Evolutionary conservation across 2,113 vertebrate genomes (phyloP).

Genomic region (Thinocorus orbignyianus): DNA sequence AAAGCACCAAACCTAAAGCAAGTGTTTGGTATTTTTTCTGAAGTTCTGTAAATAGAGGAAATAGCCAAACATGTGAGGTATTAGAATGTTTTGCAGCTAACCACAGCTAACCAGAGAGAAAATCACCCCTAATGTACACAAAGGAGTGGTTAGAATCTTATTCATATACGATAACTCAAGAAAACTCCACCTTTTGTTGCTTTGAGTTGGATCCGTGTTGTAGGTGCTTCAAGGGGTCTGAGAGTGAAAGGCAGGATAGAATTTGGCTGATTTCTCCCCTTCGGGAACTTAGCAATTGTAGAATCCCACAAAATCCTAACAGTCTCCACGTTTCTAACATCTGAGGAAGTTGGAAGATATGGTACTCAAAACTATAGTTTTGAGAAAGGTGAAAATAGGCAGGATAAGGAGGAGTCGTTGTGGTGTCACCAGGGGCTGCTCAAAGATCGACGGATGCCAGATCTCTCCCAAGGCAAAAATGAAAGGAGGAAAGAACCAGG

Average conservation of each 20-base stretch:
- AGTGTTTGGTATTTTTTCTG: not conserved
- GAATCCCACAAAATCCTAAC: not conserved
- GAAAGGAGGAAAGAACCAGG: not conserved
- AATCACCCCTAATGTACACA: not conserved
- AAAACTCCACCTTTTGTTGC: not conserved
- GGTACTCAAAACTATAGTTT: not conserved
- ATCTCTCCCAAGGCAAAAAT: conserved; percentile 13
- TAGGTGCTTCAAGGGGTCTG: not conserved
- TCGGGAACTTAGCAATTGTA: not conserved
- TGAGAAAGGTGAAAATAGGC: conserved; percentile 11
- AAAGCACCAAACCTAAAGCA: not conserved
- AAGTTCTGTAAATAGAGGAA: not conserved
- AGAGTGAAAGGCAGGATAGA: not conserved
- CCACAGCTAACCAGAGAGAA: not conserved
- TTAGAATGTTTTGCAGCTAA: conserved; percentile 13
- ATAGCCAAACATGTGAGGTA: not conserved
- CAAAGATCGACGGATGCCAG: not conserved
- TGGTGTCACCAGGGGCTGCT: not conserved
- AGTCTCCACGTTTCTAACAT: not conserved
- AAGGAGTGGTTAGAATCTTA: not conserved
- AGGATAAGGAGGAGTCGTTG: not conserved
- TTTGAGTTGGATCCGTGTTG: not conserved
- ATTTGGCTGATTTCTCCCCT: not conserved
- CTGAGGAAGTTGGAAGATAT: not conserved
- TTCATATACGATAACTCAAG: not conserved